Evolutionary conservation across 1,140 invertebrate genomes (phyloP).

Genomic region (Zaprionus ornatus): DNA sequence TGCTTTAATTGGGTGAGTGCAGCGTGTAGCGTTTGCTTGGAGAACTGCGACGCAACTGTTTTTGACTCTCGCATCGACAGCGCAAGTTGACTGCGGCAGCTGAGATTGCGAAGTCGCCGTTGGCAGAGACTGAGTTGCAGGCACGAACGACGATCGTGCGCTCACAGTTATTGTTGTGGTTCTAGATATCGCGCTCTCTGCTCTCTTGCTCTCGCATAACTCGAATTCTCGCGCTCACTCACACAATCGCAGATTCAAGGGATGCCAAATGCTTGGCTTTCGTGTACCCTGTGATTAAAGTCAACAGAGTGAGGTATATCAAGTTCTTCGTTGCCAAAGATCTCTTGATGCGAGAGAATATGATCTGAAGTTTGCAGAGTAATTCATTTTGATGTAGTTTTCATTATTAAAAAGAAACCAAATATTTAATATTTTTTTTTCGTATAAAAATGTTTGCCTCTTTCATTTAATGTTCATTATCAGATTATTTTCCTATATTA

Average conservation of each 20-base stretch:
- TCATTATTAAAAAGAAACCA: too few species aligned
- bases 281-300: background rate
- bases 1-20: slow-evolving; percentile 17
- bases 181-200: background rate
- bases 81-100: slow-evolving; percentile 52
- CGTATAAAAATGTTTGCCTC: too few species aligned
- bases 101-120: slow-evolving; percentile 7
- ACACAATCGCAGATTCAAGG: background rate
- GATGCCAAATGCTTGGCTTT: background rate
- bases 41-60: slow-evolving; percentile 68
- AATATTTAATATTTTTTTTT: too few species aligned
- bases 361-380: background rate
- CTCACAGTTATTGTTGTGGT: slow-evolving; percentile 7
- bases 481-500: too few species aligned
- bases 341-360: background rate
- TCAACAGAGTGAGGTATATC: background rate
- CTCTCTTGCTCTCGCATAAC: background rate
- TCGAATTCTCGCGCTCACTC: slow-evolving; percentile 1
- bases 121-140: slow-evolving; percentile 11
- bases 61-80: slow-evolving; percentile 43
- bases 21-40: slow-evolving; percentile 44
- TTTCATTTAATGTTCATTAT: too few species aligned
- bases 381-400: background rate
- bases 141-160: slow-evolving; percentile 45
- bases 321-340: background rate